Percentiles rank a stretch among this genome's conserved stretches.
Evolutionary conservation across 2,888 invertebrate genomes (phyloP).

Genomic region (Xestia c-nigrum): DNA sequence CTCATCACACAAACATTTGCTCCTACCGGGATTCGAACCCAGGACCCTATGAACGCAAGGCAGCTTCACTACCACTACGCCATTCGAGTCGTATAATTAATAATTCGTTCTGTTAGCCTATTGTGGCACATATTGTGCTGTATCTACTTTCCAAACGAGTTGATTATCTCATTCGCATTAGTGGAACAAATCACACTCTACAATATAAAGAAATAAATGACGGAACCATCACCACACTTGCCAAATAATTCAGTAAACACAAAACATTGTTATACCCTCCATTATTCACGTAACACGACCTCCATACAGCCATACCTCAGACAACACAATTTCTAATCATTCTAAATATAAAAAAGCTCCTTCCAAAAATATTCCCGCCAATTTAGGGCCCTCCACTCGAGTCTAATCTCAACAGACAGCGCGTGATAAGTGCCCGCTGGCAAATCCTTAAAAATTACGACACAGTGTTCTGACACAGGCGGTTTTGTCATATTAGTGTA

Average conservation of each 20-base stretch:
- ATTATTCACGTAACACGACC: not conserved
- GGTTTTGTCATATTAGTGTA: conserved; percentile 77
- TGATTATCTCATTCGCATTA: not conserved
- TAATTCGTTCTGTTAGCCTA: not conserved
- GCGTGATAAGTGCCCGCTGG: conserved; percentile 78
- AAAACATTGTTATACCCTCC: not conserved
- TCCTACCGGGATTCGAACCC: no score
- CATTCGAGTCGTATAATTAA: not conserved
- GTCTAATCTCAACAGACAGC: conserved; percentile 64
- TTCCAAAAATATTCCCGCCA: conserved; percentile 47
- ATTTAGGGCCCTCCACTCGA: conserved; percentile 59
- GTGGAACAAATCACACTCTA: not conserved
- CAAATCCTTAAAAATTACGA: conserved; percentile 85
- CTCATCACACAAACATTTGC: no score
- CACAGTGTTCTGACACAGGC: conserved; percentile 71
- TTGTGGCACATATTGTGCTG: not conserved
- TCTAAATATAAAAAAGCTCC: conserved; percentile 24
- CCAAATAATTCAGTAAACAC: not conserved
- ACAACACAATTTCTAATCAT: conserved; percentile 35
- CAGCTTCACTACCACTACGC: no score
- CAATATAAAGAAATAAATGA: no score
- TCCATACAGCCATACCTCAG: not conserved
- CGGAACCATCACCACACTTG: not conserved
- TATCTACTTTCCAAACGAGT: not conserved
- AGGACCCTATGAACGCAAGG: no score